Conservation (phyloP, 2,888 invertebrate genomes). For the Embidobia sp. region DNA sequence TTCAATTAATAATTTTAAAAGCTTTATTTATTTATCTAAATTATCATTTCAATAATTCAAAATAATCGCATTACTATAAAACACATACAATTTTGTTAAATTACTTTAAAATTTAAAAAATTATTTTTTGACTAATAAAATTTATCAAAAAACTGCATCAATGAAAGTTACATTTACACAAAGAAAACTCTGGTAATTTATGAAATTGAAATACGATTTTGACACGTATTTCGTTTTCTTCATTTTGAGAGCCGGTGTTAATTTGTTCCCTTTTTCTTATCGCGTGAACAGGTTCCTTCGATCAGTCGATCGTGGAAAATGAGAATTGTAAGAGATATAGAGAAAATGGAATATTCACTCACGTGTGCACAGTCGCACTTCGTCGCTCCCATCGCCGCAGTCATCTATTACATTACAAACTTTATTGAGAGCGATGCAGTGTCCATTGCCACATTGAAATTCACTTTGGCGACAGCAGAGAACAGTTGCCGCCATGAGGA, state of each 20-base stretch:
- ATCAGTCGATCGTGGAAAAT: slow-evolving; percentile 51
- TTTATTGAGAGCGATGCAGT: slow-evolving; percentile 88
- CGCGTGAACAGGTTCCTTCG: slow-evolving; percentile 7
- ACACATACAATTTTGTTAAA: too few relatives aligned
- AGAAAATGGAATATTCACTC: slow-evolving; percentile 81
- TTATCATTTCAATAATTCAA: too few relatives aligned
- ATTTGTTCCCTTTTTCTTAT: slow-evolving; percentile 17
- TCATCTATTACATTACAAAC: slow-evolving; percentile 90
- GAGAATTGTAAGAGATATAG: slow-evolving; percentile 39
- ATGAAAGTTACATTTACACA: too few relatives aligned
- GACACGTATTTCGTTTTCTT: neutral
- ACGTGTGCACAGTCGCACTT: slow-evolving; percentile 89
- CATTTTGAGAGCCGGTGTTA: neutral
- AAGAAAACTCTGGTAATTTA: too few relatives aligned
- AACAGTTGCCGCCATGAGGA: slow-evolving; percentile 73
- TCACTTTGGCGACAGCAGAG: slow-evolving; percentile 83
- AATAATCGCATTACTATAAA: too few relatives aligned
- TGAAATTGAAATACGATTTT: too few relatives aligned
- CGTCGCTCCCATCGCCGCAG: slow-evolving; percentile 90
- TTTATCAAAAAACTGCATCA: too few relatives aligned
- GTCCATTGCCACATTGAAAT: slow-evolving; percentile 82
- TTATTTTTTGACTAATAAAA: too few relatives aligned
- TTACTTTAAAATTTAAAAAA: too few relatives aligned
- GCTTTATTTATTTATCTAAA: too few relatives aligned
- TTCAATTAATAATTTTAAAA: too few relatives aligned